Conservation (phyloP, 1,140 invertebrate genomes). For the Lanistes nyassanus region DNA sequence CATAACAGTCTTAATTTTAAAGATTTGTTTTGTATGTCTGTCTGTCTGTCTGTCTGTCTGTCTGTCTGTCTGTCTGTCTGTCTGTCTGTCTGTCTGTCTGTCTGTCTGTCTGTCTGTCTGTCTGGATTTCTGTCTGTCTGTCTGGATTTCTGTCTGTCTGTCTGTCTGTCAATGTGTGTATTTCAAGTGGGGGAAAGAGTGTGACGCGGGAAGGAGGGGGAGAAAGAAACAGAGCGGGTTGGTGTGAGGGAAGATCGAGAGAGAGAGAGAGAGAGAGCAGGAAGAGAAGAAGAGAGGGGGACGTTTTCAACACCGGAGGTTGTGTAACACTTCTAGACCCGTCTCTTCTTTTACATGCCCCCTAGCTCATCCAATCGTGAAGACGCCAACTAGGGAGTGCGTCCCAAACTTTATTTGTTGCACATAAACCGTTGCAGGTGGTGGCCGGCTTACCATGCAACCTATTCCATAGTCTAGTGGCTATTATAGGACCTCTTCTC, state of each 20-base stretch:
- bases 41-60: constrained; percentile 1
- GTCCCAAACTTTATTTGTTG: too few relatives aligned
- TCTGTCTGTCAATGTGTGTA: background rate
- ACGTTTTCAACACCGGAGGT: too few relatives aligned
- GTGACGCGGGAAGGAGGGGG: background rate
- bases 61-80: background rate
- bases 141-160: background rate
- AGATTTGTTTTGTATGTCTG: background rate
- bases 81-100: constrained; percentile 18
- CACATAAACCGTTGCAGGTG: too few relatives aligned
- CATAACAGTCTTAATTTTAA: background rate
- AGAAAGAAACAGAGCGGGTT: background rate
- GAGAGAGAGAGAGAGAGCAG: background rate
- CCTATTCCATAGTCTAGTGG: too few relatives aligned
- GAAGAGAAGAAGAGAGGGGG: too few relatives aligned
- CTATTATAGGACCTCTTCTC: too few relatives aligned
- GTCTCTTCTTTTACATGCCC: too few relatives aligned
- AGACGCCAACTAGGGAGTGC: too few relatives aligned
- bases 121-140: background rate
- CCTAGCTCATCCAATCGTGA: too few relatives aligned
- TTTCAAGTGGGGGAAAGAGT: background rate
- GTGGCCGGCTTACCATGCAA: too few relatives aligned
- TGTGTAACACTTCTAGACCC: too few relatives aligned
- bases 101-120: background rate
- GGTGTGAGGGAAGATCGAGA: background rate